Evolutionary conservation across 2,113 vertebrate species (phyloP).

Genomic region (Perognathus longimembris): DNA sequence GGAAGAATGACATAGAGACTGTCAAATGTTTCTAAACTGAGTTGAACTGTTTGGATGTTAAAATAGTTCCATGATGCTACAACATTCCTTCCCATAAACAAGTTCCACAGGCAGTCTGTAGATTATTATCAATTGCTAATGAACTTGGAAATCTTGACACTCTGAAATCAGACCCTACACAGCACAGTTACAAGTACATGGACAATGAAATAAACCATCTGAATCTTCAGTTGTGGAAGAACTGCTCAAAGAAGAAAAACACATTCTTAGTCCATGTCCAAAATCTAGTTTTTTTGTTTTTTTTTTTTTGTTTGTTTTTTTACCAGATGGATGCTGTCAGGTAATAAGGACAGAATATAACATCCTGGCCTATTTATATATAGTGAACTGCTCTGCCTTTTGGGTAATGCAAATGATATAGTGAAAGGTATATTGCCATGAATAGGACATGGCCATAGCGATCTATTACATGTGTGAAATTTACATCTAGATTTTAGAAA

Average conservation of each 20-base stretch:
- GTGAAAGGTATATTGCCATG: neutral
- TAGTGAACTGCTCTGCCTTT: accelerated
- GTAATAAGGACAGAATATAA: neutral
- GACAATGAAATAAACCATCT: neutral
- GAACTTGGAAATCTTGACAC: neutral
- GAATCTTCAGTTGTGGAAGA: neutral
- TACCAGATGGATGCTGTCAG: too few species aligned
- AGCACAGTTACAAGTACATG: neutral
- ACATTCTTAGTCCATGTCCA: neutral
- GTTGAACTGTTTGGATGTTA: constrained; percentile 12
- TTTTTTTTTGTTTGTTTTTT: too few species aligned
- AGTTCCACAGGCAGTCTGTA: neutral
- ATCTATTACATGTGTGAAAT: neutral
- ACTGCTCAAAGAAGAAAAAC: neutral
- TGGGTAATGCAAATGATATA: neutral
- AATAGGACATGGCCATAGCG: neutral
- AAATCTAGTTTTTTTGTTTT: neutral
- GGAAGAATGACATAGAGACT: neutral
- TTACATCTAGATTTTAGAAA: neutral
- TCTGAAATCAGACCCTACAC: neutral
- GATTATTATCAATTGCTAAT: neutral
- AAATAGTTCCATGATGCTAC: neutral
- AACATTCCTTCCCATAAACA: neutral
- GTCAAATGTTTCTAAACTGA: neutral
- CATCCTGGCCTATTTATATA: accelerated